phyloP scores from a whole-genome alignment of 2,797 vertebrate genomes.

The Pantherophis vulpinus region DNA sequence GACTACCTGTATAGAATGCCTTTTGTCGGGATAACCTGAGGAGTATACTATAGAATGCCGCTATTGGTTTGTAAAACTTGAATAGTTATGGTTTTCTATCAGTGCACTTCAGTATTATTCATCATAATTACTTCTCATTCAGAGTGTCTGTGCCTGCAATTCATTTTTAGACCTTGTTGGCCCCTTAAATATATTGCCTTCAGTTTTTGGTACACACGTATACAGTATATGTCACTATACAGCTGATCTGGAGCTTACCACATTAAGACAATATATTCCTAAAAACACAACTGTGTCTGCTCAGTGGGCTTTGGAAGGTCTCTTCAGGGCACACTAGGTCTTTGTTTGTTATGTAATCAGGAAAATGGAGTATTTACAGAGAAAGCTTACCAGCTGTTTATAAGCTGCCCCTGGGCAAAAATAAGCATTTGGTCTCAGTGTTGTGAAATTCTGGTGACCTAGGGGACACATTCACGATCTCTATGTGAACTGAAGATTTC shows the following conservation, averaged over 20 bases:
- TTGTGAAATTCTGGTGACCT: neutral
- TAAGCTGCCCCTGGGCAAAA: neutral
- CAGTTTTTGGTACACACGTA: neutral
- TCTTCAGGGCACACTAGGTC: neutral
- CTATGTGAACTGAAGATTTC: neutral
- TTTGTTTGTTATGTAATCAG: neutral
- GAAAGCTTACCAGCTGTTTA: neutral
- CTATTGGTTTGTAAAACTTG: neutral
- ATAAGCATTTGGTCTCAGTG: neutral
- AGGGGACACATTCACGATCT: neutral
- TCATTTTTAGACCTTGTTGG: neutral
- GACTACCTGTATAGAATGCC: neutral
- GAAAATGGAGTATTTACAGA: neutral
- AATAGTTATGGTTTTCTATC: neutral
- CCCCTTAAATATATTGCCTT: neutral
- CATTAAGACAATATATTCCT: neutral
- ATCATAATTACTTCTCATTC: neutral
- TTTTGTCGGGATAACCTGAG: slow-evolving; percentile 6
- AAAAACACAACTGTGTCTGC: neutral
- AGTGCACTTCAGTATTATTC: neutral
- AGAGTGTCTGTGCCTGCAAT: neutral
- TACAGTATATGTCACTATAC: neutral
- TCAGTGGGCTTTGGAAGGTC: neutral
- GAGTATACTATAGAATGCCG: neutral
- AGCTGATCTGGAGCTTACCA: neutral